Base-by-base conservation (phyloP, 2,797 vertebrate genomes). In the Brachyalestes nurse region DNA sequence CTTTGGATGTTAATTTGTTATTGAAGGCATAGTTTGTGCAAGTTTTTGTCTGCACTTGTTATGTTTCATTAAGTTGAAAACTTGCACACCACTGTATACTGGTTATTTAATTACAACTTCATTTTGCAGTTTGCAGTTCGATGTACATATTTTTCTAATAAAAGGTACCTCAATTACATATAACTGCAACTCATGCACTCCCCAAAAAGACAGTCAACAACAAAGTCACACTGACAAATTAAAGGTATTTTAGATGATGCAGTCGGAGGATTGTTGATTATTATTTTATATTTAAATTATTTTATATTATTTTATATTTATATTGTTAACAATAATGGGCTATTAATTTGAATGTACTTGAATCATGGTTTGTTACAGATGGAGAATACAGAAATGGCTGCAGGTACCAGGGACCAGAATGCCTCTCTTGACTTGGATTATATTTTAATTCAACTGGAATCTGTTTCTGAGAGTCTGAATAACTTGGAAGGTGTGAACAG, bases 361-460 rank as follows among this genome's bases (percentile, higher is more conserved):
- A 65, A 2, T 84, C 10, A 40, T 45, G 10, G 75, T 83, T 0
- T 80, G 71, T 88, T 86, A 64, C 82, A 95, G 93, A 94, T 93
- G 92, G 91, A 94, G 83, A 90, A 79, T 53, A 0, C 64, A 23
- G 81, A 88, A 62, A 85, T 61, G 14, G 58, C 13, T 28, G 60
- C 51, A 25, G 79, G 71, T 28, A 69, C 58, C 61, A 55, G 19
- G 9, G 25, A 57, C 0, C 16, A 82, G 9, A 4, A 77, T 14
- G 25, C 72, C 14, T 25, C 28, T 67, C 38, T 34, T 73, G 84
- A 91, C 62, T 67, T 94, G 76, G 89, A 91, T 62, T 83, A 84
- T 82, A 83, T 93, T 40, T 83, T 92, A 74, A 89, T 82, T 82
- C 82, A 57, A 58, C 86, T 95, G 77, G 90, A 92, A 74, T 87